Evolutionary conservation across 2,113 vertebrate genomes (phyloP).

Genomic region (Microcebus griseorufus): DNA sequence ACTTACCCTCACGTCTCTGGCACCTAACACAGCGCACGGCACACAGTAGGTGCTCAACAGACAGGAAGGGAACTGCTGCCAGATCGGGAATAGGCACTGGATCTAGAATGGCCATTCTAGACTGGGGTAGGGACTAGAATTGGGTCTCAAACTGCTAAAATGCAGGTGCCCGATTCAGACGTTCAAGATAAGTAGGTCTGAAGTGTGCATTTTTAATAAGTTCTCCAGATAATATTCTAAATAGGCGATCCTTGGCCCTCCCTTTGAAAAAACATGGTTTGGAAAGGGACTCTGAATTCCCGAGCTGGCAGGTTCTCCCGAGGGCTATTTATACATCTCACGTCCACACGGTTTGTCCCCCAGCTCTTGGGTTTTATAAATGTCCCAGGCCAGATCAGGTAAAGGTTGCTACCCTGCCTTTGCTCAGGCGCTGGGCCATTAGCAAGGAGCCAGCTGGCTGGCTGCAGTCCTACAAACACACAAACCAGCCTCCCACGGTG

Average conservation of each 20-base stretch:
- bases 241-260: neutral
- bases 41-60: neutral
- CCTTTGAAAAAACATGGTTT: conserved; percentile 24
- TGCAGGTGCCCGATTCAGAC: neutral
- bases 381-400: neutral
- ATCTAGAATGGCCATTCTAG: neutral
- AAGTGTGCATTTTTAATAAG: conserved; percentile 6
- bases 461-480: neutral
- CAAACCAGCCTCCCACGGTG: neutral
- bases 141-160: neutral
- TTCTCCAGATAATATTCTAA: conserved; percentile 8
- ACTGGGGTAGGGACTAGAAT: neutral
- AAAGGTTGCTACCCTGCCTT: neutral
- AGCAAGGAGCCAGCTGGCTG: neutral
- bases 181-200: neutral
- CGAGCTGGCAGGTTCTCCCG: neutral
- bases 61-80: neutral
- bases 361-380: neutral
- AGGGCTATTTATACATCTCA: neutral
- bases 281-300: neutral
- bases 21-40: neutral
- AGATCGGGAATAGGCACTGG: neutral
- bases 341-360: neutral
- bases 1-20: neutral
- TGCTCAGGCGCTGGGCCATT: neutral